Base-by-base conservation (phyloP, 1,140 invertebrate genomes). In the Caenorhabditis inopinata region DNA sequence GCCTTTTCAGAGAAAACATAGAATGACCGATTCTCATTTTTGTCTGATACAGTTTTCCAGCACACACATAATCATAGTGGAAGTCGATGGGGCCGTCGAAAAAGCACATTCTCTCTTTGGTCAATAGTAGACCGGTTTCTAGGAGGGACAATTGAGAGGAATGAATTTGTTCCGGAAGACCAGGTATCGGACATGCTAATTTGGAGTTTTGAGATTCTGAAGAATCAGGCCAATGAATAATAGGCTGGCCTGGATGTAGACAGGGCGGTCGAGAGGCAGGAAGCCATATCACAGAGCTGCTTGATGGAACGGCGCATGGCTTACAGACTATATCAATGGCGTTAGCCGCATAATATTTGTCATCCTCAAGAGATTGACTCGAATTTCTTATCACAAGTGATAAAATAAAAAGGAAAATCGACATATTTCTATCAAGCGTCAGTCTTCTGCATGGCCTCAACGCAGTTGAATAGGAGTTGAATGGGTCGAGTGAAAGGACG, bases 161-260 rank as follows among this genome's bases (percentile, higher is more conserved):
- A 2, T 78, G 74, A n/a, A 81, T 73, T 27, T 12, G n/a, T 11
- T 86, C 74, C 7, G 79, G 84, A 27, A 45, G 16, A 27, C 85
- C 25, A 46, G 76, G 51, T 14, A 48, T 27, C 27, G 68, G 58
- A 32, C n/a, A 27, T 6, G 47, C 14, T 38, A 62, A 82, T 4
- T n/a, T 42, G 7, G n/a, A n/a, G n/a, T n/a, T n/a, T n/a, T n/a
- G n/a, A n/a, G n/a, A n/a, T n/a, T 49, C 47, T 18, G 25, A 82
- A 27, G 58, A 42, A 62, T 78, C 25, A 25, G 85, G 84, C 85
- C 81, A 84, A 42, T 79, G 48, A 75, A 87, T 82, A n/a, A 85
- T 46, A 2, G 86, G 80, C 53, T 87, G 86, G 29, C 85, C 85
- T n/a, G 79, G 51, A 77, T 86, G 86, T 11, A 86, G 21, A 81